Base-by-base conservation (phyloP, 2,797 vertebrate species). In the Meda fulgida region DNA sequence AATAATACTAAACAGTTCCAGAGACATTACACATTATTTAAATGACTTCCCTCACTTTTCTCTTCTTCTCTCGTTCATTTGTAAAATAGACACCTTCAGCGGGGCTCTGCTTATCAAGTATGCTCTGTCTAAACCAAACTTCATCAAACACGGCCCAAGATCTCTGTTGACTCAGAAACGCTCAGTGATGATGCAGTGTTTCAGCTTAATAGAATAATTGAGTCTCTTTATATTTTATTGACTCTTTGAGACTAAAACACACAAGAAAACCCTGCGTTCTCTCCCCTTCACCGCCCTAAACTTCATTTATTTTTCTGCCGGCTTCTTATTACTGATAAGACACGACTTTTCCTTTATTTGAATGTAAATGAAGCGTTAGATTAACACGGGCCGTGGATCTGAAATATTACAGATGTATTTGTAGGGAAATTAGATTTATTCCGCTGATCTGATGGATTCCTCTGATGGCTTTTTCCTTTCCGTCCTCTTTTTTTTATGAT, bases 331-430 rank as follows among this genome's bases (percentile, higher is more conserved):
- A 90, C 92, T 86, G 92, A 94, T 94, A 94, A 94, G 91, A 84
- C 81, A 79, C 46, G 81, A 90, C 89, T 92, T 84, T 89, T 72
- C 78, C 77, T 90, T 92, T 91, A 93, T 95, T 95, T 92, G 91
- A 92, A 95, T 96, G 93, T 89, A 96, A 96, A 94, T 95, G 93
- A 94, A 93, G 88, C 90, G 40, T 84, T 83, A 87, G 91, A 94
- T 94, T 94, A 92, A 91, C 88, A 90, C 92, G 86, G 91, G 91
- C 89, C 82, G 80, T 87, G 87, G 90, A 91, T 78, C 84, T 87
- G 78, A 83, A 86, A 87, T 89, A 91, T 89, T 92, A 92, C 91
- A 86, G 53, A 88, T 87, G 90, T 89, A 90, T 88, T 83, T 90
- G 91, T 73, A 87, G 84, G 75, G 86, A 91, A 92, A 93, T 93